These are phyloP conservation scores for Coregonus suidteri DNA, from an alignment of 2,797 vertebrate species.

Conservation along the genomic window DNA sequence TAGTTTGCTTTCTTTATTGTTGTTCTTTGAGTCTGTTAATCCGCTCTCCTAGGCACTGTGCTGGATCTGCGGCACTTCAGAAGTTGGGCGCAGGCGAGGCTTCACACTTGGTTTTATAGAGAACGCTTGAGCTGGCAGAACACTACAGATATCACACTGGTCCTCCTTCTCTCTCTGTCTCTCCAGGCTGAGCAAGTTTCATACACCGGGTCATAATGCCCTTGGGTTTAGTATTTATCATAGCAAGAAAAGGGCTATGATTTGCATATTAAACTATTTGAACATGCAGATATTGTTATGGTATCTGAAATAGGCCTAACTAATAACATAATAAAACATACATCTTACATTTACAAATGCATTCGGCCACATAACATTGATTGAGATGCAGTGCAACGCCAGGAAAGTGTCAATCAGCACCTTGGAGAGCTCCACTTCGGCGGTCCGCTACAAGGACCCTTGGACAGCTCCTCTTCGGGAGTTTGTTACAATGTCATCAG, in stretches of 20 bases:
- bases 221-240: constrained; percentile 11
- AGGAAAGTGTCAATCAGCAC: not conserved
- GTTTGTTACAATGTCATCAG: not conserved
- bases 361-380: not conserved
- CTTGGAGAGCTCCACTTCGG: not conserved
- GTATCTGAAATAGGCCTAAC: not conserved
- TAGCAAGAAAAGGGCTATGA: not conserved
- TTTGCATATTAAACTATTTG: not conserved
- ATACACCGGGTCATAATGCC: constrained; percentile 48
- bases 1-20: not conserved
- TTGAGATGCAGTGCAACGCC: not conserved
- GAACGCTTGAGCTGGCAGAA: constrained; percentile 23
- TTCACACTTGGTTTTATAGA: constrained; percentile 56
- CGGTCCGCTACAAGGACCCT: not conserved
- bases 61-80: constrained; percentile 30
- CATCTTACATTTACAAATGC: not conserved
- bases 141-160: constrained; percentile 9
- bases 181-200: constrained; percentile 12
- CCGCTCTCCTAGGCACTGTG: constrained; percentile 5
- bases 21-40: constrained; percentile 8
- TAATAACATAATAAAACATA: not conserved
- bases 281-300: not conserved
- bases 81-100: constrained; percentile 51
- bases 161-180: constrained; percentile 3
- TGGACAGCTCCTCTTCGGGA: not conserved